phyloP scores from a whole-genome alignment of 2,113 vertebrate genomes.

The Nansenia antarctica region DNA sequence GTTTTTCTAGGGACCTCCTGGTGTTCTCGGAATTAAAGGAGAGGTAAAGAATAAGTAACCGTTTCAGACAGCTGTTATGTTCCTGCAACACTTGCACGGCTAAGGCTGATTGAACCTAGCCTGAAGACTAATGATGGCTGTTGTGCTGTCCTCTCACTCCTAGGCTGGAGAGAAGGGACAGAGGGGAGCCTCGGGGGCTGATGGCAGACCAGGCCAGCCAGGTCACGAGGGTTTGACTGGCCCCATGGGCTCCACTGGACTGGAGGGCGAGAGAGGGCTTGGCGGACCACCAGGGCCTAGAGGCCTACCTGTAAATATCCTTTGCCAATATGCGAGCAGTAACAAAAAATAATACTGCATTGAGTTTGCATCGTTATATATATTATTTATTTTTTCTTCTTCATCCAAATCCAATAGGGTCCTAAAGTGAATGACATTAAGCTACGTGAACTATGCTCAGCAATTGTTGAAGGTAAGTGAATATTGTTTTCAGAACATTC shows the following conservation, averaged over 20 bases:
- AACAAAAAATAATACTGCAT: no score
- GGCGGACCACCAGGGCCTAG: constrained; percentile 72
- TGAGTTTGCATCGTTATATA: no score
- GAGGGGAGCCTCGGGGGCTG: constrained; percentile 65
- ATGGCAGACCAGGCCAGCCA: constrained; percentile 72
- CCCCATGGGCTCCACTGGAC: constrained; percentile 71
- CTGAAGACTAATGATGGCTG: neutral
- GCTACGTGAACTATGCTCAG: constrained; percentile 77
- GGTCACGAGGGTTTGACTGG: constrained; percentile 75
- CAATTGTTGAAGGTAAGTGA: constrained; percentile 72
- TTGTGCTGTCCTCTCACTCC: neutral
- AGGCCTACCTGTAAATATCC: constrained; percentile 75
- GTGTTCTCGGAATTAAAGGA: constrained; percentile 74
- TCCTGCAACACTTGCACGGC: neutral
- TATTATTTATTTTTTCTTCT: neutral
- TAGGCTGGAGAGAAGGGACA: constrained; percentile 74
- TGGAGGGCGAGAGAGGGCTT: constrained; percentile 74
- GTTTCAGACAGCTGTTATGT: neutral
- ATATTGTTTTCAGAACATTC: neutral
- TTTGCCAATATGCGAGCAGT: no score
- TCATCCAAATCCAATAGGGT: constrained; percentile 56
- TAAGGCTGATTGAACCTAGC: neutral
- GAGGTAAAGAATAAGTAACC: constrained; percentile 58
- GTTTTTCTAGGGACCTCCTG: constrained; percentile 72
- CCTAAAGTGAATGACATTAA: constrained; percentile 72